phyloP scores from a whole-genome alignment of 2,888 invertebrate genomes.

The Blera fallax region DNA sequence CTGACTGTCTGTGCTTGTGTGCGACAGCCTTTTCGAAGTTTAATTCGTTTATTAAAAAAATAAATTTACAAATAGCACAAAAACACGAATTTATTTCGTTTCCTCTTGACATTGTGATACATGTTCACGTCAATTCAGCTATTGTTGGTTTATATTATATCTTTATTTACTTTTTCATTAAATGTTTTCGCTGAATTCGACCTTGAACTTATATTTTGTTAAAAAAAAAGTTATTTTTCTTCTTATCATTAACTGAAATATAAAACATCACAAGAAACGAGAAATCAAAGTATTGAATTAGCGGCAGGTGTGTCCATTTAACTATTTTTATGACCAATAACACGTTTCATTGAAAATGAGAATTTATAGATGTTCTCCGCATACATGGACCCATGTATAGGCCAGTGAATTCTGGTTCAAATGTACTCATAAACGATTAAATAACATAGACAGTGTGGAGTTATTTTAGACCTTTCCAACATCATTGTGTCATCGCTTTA shows the following conservation, averaged over 20 bases:
- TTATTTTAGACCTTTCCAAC: background rate
- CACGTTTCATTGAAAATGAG: background rate
- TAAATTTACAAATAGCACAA: background rate
- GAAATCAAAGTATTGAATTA: background rate
- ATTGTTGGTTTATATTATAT: background rate
- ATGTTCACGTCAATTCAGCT: background rate
- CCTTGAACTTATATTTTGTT: background rate
- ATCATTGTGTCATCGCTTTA: slow-evolving; percentile 7
- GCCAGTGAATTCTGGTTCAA: background rate
- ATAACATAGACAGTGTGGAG: background rate
- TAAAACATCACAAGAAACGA: background rate
- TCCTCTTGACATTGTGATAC: background rate
- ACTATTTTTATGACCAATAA: background rate
- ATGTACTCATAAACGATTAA: background rate
- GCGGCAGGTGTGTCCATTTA: background rate
- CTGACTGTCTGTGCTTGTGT: background rate
- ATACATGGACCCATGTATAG: background rate
- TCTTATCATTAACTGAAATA: background rate
- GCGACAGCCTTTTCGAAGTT: background rate
- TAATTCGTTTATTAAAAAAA: background rate
- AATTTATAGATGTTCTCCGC: background rate
- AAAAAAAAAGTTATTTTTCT: background rate
- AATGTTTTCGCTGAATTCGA: background rate
- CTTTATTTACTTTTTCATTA: background rate
- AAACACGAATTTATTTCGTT: background rate